phyloP scores from a whole-genome alignment of 2,797 vertebrate genomes.

The Peromyscus eremicus region DNA sequence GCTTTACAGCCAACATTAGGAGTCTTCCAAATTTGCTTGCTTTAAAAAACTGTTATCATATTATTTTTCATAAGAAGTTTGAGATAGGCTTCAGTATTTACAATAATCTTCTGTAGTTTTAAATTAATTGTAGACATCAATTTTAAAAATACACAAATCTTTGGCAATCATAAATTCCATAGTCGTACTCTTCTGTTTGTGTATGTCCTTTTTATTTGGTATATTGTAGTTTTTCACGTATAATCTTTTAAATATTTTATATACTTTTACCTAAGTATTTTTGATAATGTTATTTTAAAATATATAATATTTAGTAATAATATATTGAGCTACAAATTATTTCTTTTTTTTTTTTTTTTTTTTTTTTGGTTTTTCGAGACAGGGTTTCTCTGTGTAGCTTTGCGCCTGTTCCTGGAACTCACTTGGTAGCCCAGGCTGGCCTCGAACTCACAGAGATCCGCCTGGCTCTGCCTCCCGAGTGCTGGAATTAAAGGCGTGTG shows the following conservation, averaged over 20 bases:
- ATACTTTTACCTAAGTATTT: background rate
- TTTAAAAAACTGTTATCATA: background rate
- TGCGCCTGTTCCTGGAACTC: too few species aligned
- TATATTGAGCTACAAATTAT: background rate
- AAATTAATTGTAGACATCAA: background rate
- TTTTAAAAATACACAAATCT: background rate
- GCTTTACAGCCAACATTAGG: background rate
- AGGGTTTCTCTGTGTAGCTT: too few species aligned
- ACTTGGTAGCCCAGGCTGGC: too few species aligned
- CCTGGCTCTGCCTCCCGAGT: too few species aligned
- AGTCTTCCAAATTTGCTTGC: background rate
- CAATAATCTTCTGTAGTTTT: background rate
- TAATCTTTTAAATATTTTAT: background rate
- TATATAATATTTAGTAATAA: background rate
- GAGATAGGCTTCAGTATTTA: constrained; percentile 1
- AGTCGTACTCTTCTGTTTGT: background rate
- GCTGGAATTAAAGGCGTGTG: too few species aligned
- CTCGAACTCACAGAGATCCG: too few species aligned
- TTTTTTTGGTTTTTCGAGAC: too few species aligned
- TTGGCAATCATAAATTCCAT: background rate
- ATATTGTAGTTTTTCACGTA: background rate
- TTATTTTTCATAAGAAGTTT: background rate
- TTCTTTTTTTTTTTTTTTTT: too few species aligned
- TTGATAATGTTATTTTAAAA: background rate
- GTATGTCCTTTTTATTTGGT: background rate